Evolutionary conservation across 2,113 vertebrate genomes (phyloP).

Genomic region (Nannospalax galili): DNA sequence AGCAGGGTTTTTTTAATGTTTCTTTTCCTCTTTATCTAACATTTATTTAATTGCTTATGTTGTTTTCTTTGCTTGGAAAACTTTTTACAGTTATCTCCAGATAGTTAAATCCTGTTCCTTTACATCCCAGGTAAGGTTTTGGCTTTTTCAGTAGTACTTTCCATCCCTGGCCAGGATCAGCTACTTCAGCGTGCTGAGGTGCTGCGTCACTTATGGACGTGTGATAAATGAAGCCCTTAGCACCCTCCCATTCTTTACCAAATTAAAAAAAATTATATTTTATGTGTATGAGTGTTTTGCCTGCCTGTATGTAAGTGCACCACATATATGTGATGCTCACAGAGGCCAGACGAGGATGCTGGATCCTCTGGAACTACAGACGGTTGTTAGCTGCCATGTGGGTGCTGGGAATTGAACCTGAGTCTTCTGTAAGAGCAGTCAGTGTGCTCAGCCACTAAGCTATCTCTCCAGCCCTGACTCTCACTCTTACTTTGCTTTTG

Average conservation of each 20-base stretch:
- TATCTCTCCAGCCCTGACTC: too few species aligned
- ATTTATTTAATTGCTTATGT: not conserved
- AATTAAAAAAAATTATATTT: not conserved
- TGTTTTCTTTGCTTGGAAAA: not conserved
- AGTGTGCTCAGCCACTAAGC: too few species aligned
- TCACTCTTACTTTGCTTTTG: not conserved
- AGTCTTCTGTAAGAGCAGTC: too few species aligned
- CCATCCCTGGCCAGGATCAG: too few species aligned
- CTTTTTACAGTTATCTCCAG: not conserved
- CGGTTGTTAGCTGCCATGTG: too few species aligned
- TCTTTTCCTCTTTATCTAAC: not conserved
- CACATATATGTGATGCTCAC: too few species aligned
- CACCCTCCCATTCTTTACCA: not conserved
- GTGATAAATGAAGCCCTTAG: not conserved
- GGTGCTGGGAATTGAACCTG: too few species aligned
- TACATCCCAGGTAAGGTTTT: not conserved
- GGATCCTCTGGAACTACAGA: too few species aligned
- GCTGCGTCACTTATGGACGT: not conserved
- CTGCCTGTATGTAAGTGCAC: too few species aligned
- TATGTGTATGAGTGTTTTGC: too few species aligned
- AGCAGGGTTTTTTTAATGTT: not conserved
- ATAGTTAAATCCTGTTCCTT: not conserved
- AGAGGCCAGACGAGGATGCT: too few species aligned
- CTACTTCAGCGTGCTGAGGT: not conserved
- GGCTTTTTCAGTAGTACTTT: not conserved